These are phyloP conservation scores for Poeciliopsis turrubarensis DNA, from an alignment of 2,113 vertebrate genomes.

Conservation along the genomic window DNA sequence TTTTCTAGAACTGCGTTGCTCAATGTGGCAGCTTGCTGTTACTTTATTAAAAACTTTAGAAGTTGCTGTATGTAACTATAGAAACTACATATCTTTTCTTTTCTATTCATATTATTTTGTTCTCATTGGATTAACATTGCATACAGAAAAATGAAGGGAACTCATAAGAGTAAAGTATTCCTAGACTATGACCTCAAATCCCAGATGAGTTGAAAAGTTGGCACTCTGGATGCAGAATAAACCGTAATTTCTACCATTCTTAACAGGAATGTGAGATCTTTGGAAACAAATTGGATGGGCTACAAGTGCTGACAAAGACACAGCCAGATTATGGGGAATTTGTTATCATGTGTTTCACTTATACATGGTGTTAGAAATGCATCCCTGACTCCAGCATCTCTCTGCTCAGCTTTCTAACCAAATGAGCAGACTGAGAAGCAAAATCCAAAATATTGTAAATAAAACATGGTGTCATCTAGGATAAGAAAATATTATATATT, in stretches of 20 bases:
- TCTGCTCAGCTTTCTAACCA: background rate
- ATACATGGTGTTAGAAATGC: background rate
- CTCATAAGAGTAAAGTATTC: background rate
- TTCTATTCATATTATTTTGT: no score
- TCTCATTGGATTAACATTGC: no score
- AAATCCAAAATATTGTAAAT: background rate
- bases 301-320: background rate
- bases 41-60: background rate
- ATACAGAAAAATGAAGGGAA: no score
- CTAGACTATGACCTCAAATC: background rate
- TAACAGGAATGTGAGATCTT: background rate
- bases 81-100: no score
- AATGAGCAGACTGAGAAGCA: background rate
- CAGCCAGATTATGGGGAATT: background rate
- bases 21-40: no score
- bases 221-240: background rate
- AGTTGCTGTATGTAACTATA: background rate
- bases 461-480: background rate
- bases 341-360: background rate
- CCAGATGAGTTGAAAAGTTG: background rate
- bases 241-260: background rate
- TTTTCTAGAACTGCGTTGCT: no score
- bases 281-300: background rate
- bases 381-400: background rate
- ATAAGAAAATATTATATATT: background rate